Percentiles rank a stretch among this genome's conserved stretches.
These are phyloP conservation scores for Mesorhabditis spiculigera DNA, from an alignment of 2,888 invertebrate genomes.

Conservation along the genomic window DNA sequence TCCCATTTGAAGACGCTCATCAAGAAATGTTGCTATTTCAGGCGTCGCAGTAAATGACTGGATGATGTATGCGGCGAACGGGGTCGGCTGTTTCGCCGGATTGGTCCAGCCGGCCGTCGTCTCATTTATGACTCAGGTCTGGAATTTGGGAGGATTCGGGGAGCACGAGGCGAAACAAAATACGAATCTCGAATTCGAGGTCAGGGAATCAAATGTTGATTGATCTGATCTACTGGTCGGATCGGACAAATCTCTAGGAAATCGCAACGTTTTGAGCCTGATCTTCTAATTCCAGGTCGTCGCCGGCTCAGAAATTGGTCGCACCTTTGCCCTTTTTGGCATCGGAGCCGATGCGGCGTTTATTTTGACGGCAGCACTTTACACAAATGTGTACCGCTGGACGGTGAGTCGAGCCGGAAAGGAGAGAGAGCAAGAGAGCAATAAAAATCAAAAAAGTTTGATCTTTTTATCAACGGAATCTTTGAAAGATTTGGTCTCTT, in stretches of 20 bases:
- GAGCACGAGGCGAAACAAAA: not conserved
- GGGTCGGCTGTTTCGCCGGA: slow-evolving; percentile 31
- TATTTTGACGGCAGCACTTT: slow-evolving; percentile 28
- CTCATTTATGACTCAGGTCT: slow-evolving; percentile 31
- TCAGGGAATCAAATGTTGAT: not conserved
- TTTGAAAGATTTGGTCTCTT: no score
- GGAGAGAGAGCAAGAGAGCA: not conserved
- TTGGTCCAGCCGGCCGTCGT: slow-evolving; percentile 38
- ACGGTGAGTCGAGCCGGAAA: not conserved
- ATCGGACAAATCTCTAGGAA: no score
- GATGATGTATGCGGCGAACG: slow-evolving; percentile 40
- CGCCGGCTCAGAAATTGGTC: slow-evolving; percentile 33
- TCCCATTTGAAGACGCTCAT: no score
- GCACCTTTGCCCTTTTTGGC: slow-evolving; percentile 39
- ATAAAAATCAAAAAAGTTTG: no score
- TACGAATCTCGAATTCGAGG: not conserved
- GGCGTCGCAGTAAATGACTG: slow-evolving; percentile 8
- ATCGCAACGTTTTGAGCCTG: no score
- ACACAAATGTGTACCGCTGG: slow-evolving; percentile 31
- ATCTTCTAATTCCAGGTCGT: slow-evolving; percentile 23
- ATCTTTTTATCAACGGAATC: no score
- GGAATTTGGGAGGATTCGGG: not conserved
- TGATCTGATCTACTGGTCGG: no score
- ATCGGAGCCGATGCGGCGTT: slow-evolving; percentile 38
- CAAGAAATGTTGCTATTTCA: not conserved